Percentiles rank a stretch among this genome's conserved stretches.
These are phyloP conservation scores for Erpetoichthys calabaricus DNA, from an alignment of 2,797 vertebrate genomes.

Conservation along the genomic window DNA sequence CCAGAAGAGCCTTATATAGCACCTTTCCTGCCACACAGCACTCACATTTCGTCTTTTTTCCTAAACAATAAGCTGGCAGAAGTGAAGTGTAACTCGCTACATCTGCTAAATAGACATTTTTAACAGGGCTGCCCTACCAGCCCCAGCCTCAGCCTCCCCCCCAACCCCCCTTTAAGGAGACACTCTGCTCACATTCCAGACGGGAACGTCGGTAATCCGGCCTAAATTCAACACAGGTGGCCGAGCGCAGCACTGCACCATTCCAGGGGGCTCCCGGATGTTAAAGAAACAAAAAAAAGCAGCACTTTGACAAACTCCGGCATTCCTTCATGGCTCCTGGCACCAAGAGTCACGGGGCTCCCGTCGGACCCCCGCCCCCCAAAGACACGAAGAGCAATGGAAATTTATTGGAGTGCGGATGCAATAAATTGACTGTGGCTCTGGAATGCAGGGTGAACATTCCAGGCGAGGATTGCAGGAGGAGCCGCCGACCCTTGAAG, in stretches of 20 bases:
- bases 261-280: slow-evolving; percentile 36
- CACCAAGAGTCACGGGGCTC: slow-evolving; percentile 26
- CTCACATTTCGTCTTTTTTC: too few species aligned
- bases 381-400: slow-evolving; percentile 4
- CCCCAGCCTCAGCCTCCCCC: too few species aligned
- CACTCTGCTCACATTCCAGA: too few species aligned
- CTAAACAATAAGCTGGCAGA: too few species aligned
- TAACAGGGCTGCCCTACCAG: too few species aligned
- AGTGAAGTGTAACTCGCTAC: too few species aligned
- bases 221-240: slow-evolving; percentile 42
- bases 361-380: not conserved
- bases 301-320: slow-evolving; percentile 39
- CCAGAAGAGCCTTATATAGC: too few species aligned
- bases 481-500: not conserved
- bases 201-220: slow-evolving; percentile 19
- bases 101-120: too few species aligned
- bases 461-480: not conserved
- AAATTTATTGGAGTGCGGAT: not conserved
- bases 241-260: slow-evolving; percentile 24
- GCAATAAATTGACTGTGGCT: not conserved
- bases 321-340: slow-evolving; percentile 47
- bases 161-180: too few species aligned
- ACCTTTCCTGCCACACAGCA: too few species aligned
- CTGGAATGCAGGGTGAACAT: not conserved
- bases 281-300: slow-evolving; percentile 50